Base-by-base conservation (phyloP, 2,888 invertebrate genomes). In the Melanostoma scalare region DNA sequence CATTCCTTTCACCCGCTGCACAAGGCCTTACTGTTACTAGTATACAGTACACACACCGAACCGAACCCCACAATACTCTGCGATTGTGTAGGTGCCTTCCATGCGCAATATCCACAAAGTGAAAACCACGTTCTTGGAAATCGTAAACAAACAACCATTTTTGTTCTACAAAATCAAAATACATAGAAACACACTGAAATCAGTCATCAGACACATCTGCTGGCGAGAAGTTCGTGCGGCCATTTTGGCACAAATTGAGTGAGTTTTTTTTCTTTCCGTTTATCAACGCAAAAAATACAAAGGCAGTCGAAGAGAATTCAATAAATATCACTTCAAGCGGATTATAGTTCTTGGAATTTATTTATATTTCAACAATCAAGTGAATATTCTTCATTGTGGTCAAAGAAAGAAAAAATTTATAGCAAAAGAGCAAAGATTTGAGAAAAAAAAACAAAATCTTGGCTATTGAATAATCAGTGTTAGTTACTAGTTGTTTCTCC, bases 181-280 rank as follows among this genome's bases (percentile, higher is more conserved):
- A 69, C 38, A 58, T 35, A 65, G 52, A 52, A 75, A 42, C 31
- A 46, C 65, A 72, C 67, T 55, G 52, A 81, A 72, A 55, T 75
- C 71, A 81, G 81, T 81, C 72, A 44, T 55, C 76, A 72, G 67
- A 68, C 72, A 72, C 60, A 72, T 61, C 42, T 55, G 68, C 48
- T 61, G 38, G 67, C 61, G 81, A 42, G 6, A 71, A 76, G 81
- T 72, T 72, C 76, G 67, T 53, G 80, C 8, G 31, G 30, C 46
- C 33, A 53, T 48, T 53, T 35, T 72, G 46, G 48, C 38, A 53
- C 42, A 42, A 10, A 20, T 63, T 69, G 65, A 71, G 46, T 60
- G 58, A 72, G 58, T 72, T 44, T 63, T 63, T 38, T 50, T 40
- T 35, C 31, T 30, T 20, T 36, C 1, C 9, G 2, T 38, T 20